Evolutionary conservation across 2,113 vertebrate genomes (phyloP), one percentile per base, ranked within the genome.

Genomic region (Chlorodrepanis virens): DNA sequence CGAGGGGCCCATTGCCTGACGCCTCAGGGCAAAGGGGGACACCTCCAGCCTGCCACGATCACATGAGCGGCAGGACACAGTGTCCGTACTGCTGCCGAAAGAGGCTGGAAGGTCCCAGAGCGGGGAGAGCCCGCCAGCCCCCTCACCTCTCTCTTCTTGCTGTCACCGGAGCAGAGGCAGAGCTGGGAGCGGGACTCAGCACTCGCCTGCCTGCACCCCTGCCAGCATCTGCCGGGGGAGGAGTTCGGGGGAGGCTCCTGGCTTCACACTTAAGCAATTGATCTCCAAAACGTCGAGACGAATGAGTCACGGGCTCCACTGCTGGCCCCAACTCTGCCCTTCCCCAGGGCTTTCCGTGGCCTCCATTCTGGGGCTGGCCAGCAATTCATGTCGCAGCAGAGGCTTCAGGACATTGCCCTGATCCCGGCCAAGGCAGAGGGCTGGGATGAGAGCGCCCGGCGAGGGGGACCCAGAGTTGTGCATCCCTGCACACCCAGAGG

Each of bases 271-370:
- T 52, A 21, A 76, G 80, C 72, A 90, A 86, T 4, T 92, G 71
- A 91, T 63, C 64, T 93, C 52, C 56, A 59, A 78, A 91, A 54
- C 5, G 6, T 25, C 5, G 14, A 93, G 81, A 54, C 4, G 2
- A 57, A 23, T 86, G 96, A 96, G 83, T 94, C 95, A 94, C 1
- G 23, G 45, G 29, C 72, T 89, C 69, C 9, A 1, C 82, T 44
- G 75, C 71, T 61, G 54, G 63, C 14, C 59, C 14, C 63, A 59
- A 29, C 57, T 67, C 88, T 92, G 63, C 45, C 39, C 65, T 29
- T 67, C 64, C 57, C 64, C 64, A 65, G 20, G 45, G 50, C n/a
- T 91, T 63, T 65, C 80, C 4, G 2, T 27, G 54, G 23, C 12
- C 22, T 60, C 47, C 14, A 2, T 8, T 14, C 8, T 14, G 49